Evolutionary conservation across 2,113 vertebrate species (phyloP).

Genomic region (Zosterops pallidus): DNA sequence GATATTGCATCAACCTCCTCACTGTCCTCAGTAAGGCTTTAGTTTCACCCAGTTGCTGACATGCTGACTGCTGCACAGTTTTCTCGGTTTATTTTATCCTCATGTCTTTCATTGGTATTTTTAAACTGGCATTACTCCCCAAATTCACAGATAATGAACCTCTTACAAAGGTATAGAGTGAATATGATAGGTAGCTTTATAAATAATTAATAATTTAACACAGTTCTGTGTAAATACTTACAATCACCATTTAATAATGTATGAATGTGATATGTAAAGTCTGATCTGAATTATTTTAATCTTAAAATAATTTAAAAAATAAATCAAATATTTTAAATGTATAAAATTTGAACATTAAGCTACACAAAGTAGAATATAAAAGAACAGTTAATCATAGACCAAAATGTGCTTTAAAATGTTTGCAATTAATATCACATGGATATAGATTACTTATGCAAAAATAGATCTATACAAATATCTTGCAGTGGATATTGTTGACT

Average conservation of each 20-base stretch:
- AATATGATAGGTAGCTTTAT: neutral
- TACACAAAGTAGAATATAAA: neutral
- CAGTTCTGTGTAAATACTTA: neutral
- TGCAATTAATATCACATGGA: neutral
- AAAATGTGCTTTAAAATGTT: neutral
- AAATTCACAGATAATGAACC: neutral
- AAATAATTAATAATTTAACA: neutral
- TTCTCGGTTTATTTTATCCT: neutral
- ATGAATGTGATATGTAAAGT: neutral
- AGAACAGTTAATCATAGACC: neutral
- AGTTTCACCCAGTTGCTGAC: neutral
- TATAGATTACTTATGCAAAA: neutral
- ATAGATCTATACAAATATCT: neutral
- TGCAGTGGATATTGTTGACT: neutral
- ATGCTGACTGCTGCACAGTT: neutral
- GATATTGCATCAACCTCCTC: neutral
- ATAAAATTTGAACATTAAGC: neutral
- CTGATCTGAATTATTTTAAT: neutral
- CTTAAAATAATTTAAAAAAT: neutral
- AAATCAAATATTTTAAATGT: neutral
- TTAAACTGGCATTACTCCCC: neutral
- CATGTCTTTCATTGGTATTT: neutral
- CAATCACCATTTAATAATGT: neutral
- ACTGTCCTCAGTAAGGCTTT: neutral
- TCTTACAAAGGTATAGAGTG: neutral